Percentiles rank a stretch among this genome's conserved stretches.
phyloP scores from a whole-genome alignment of 2,888 invertebrate species.

The Mythimna lalbum region DNA sequence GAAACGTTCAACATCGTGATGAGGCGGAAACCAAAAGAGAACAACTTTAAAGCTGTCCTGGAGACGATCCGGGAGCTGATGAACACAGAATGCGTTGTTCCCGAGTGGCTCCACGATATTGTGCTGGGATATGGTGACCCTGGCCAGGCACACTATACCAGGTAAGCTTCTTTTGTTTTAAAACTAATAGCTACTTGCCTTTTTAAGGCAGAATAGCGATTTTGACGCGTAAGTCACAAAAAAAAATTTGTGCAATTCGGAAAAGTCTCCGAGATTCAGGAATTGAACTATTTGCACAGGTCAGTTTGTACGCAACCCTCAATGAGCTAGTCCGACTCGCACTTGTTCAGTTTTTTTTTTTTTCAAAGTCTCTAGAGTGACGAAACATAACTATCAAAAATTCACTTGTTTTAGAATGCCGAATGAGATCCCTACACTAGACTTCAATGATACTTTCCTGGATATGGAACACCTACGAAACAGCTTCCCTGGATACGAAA shows the following conservation, averaged over 20 bases:
- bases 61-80: constrained; percentile 99
- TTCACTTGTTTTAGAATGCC: constrained; percentile 93
- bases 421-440: constrained; percentile 95
- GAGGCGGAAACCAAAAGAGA: constrained; percentile 99
- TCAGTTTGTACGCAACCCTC: no score
- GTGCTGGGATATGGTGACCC: constrained; percentile 99
- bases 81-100: constrained; percentile 99
- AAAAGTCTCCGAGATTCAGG: no score
- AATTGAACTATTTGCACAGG: no score
- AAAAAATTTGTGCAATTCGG: no score
- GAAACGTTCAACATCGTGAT: constrained; percentile 99
- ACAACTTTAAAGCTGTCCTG: constrained; percentile 99
- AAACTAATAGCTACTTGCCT: background rate
- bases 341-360: no score
- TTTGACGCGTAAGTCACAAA: no score
- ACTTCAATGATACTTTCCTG: constrained; percentile 99
- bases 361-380: background rate
- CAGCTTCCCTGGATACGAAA: constrained; percentile 96
- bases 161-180: constrained; percentile 80
- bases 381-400: background rate
- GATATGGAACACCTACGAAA: constrained; percentile 96
- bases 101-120: constrained; percentile 98
- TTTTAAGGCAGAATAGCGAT: background rate
- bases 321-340: no score
- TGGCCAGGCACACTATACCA: constrained; percentile 98